phyloP scores from a whole-genome alignment of 2,797 vertebrate species.

The Craterocephalus amniculus region DNA sequence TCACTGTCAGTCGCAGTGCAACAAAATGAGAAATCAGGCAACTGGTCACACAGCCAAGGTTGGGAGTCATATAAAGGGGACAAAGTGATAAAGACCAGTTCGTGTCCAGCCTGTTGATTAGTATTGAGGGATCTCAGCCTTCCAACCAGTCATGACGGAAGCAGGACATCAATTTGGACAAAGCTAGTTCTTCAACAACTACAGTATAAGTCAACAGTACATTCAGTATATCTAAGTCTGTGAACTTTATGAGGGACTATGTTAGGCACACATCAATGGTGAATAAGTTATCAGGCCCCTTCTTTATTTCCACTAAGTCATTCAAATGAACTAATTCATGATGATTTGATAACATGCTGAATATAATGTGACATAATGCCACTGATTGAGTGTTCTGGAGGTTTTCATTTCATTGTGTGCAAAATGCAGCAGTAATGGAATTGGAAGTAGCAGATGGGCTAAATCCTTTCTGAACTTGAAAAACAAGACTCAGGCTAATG shows the following conservation, averaged over 20 bases:
- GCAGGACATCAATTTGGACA: slow-evolving; percentile 72
- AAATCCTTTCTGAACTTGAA: slow-evolving; percentile 48
- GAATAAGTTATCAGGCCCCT: slow-evolving; percentile 5
- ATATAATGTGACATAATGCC: slow-evolving; percentile 49
- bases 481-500: slow-evolving; percentile 56
- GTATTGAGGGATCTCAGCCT: slow-evolving; percentile 77
- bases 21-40: slow-evolving; percentile 84
- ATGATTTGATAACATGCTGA: slow-evolving; percentile 45
- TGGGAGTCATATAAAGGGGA: slow-evolving; percentile 84
- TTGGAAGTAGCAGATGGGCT: slow-evolving; percentile 61
- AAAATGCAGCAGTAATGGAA: slow-evolving; percentile 59
- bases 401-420: slow-evolving; percentile 64
- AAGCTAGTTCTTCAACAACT: slow-evolving; percentile 63
- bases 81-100: slow-evolving; percentile 84
- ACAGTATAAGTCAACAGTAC: slow-evolving; percentile 49
- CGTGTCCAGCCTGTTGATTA: slow-evolving; percentile 82
- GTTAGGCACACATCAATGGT: slow-evolving; percentile 15
- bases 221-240: slow-evolving; percentile 32
- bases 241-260: slow-evolving; percentile 19
- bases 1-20: slow-evolving; percentile 81
- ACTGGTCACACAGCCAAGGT: slow-evolving; percentile 81
- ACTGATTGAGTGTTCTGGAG: slow-evolving; percentile 23
- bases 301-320: slow-evolving; percentile 38
- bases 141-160: slow-evolving; percentile 68
- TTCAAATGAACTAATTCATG: slow-evolving; percentile 48